phyloP scores from a whole-genome alignment of 2,888 invertebrate species.

The Lordiphosa fenestrarum region DNA sequence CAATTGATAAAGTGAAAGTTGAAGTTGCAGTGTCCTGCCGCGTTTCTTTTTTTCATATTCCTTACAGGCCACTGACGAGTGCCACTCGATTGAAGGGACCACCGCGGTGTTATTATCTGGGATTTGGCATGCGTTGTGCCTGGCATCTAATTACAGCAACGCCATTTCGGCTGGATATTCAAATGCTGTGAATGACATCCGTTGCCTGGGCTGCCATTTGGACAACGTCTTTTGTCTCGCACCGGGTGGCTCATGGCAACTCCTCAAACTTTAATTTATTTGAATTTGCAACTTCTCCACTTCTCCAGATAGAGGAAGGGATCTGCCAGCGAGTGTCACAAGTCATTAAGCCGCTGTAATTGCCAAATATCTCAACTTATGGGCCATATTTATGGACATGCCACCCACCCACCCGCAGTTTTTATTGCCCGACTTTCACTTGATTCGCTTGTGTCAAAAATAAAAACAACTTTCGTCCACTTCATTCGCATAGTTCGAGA shows the following conservation, averaged over 20 bases:
- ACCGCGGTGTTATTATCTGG: conserved; percentile 71
- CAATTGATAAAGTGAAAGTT: conserved; percentile 65
- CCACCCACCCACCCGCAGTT: conserved; percentile 37
- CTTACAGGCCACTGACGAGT: conserved; percentile 67
- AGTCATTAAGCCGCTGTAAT: conserved; percentile 73
- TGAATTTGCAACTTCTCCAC: not conserved
- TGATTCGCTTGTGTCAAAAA: conserved; percentile 63
- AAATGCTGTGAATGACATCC: conserved; percentile 70
- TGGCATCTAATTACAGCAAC: conserved; percentile 69
- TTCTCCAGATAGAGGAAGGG: conserved; percentile 2
- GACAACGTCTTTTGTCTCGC: conserved; percentile 19
- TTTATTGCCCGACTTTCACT: conserved; percentile 62
- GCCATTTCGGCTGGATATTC: conserved; percentile 44
- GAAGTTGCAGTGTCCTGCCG: conserved; percentile 59
- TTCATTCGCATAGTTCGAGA: conserved; percentile 39
- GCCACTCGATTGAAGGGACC: conserved; percentile 51
- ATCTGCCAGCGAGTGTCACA: conserved; percentile 40
- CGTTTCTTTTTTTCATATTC: conserved; percentile 25
- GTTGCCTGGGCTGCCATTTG: conserved; percentile 44
- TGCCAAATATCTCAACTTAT: conserved; percentile 42
- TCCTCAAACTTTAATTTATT: conserved; percentile 27
- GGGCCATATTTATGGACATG: conserved; percentile 59
- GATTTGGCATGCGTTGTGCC: conserved; percentile 62
- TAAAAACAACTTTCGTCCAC: conserved; percentile 38
- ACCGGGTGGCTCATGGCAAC: conserved; percentile 1